Conservation (phyloP, 1,140 invertebrate species). For the Microplitis mediator region DNA sequence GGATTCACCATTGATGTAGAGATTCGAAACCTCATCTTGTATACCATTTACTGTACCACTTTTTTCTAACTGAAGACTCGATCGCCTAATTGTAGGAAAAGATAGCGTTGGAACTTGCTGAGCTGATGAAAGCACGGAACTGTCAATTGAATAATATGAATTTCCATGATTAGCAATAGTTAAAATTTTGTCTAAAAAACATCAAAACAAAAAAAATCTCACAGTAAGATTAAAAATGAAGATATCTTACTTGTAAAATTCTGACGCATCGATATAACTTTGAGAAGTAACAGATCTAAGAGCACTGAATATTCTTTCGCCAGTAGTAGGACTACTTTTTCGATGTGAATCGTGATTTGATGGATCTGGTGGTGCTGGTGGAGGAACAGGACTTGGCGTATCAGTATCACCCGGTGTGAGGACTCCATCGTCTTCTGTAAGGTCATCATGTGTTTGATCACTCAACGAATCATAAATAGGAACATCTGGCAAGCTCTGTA, state of each 20-base stretch:
- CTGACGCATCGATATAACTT: slow-evolving; percentile 57
- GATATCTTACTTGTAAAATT: slow-evolving; percentile 55
- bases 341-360: slow-evolving; percentile 37
- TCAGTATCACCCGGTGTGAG: slow-evolving; percentile 28
- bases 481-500: slow-evolving; percentile 54
- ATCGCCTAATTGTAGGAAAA: slow-evolving; percentile 36
- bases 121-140: slow-evolving; percentile 51
- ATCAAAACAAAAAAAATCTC: not conserved
- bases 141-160: slow-evolving; percentile 23
- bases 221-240: not conserved
- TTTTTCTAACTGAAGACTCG: slow-evolving; percentile 30
- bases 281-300: slow-evolving; percentile 54
- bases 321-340: slow-evolving; percentile 51
- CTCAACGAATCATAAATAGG: slow-evolving; percentile 42
- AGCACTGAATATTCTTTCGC: slow-evolving; percentile 58
- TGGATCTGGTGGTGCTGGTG: slow-evolving; percentile 52
- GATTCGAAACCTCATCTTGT: slow-evolving; percentile 40
- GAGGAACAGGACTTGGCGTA: slow-evolving; percentile 46
- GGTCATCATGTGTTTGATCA: slow-evolving; percentile 39
- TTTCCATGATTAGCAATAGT: not conserved
- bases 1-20: slow-evolving; percentile 43
- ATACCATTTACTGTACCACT: slow-evolving; percentile 33
- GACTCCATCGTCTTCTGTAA: slow-evolving; percentile 9
- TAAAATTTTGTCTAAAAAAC: not conserved
- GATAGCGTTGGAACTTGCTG: slow-evolving; percentile 49